phyloP scores from a whole-genome alignment of 2,797 vertebrate genomes.

The Aphelocoma californica region DNA sequence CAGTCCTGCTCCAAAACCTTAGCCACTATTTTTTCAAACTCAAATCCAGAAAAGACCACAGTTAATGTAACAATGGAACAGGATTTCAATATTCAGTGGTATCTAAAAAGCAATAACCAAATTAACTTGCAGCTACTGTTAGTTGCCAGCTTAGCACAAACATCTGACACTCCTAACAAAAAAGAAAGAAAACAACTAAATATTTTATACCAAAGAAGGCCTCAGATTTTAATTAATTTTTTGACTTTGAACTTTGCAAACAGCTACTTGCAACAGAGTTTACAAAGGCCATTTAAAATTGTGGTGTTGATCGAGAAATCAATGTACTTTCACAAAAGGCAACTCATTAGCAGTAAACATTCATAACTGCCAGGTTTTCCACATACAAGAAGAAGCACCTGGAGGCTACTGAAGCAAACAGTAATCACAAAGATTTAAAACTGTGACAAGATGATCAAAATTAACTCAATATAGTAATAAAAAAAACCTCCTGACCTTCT shows the following conservation, averaged over 20 bases:
- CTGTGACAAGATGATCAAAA: neutral
- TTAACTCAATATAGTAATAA: neutral
- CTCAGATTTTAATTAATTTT: slow-evolving; percentile 55
- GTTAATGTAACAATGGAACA: neutral
- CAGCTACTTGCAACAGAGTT: slow-evolving; percentile 49
- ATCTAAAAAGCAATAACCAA: neutral
- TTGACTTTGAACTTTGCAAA: slow-evolving; percentile 54
- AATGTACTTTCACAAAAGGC: slow-evolving; percentile 26
- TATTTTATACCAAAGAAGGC: slow-evolving; percentile 5
- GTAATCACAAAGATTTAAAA: neutral
- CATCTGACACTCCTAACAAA: neutral
- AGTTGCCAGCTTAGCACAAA: neutral
- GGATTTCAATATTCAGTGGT: neutral
- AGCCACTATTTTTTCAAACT: neutral
- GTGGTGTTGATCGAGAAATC: slow-evolving; percentile 58
- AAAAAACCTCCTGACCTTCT: neutral
- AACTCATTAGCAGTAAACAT: slow-evolving; percentile 45
- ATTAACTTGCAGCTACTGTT: neutral
- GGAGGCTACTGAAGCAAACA: neutral
- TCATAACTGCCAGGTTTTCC: neutral
- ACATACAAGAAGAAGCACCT: neutral
- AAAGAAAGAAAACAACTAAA: slow-evolving; percentile 5
- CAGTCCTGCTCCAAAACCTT: neutral
- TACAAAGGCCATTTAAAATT: slow-evolving; percentile 54
- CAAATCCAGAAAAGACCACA: neutral